These are phyloP conservation scores for Larimichthys crocea DNA, from an alignment of 2,113 vertebrate species.

Conservation along the genomic window DNA sequence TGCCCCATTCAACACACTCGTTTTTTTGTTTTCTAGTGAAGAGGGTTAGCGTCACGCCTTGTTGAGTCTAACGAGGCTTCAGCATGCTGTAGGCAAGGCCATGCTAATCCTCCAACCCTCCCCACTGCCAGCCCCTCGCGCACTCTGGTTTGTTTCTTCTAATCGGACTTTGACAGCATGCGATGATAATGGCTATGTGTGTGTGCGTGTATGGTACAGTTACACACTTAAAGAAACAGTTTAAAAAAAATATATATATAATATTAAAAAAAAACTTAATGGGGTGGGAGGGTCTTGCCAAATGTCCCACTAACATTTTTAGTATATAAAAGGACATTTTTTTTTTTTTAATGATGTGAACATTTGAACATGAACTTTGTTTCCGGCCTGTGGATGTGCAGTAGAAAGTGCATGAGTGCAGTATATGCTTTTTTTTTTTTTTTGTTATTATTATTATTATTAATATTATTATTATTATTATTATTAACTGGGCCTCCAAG, in stretches of 20 bases:
- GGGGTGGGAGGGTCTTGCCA: slow-evolving; percentile 56
- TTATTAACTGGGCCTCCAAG: slow-evolving; percentile 43
- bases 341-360: slow-evolving; percentile 61
- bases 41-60: slow-evolving; percentile 51
- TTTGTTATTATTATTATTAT: neutral
- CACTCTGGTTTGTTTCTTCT: slow-evolving; percentile 69
- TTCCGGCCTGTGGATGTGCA: slow-evolving; percentile 70
- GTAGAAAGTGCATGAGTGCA: slow-evolving; percentile 77
- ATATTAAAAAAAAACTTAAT: slow-evolving; percentile 8
- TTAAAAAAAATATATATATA: slow-evolving; percentile 15
- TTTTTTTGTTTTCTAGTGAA: slow-evolving; percentile 31
- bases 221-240: slow-evolving; percentile 49
- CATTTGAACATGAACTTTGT: slow-evolving; percentile 65
- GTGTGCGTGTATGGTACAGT: slow-evolving; percentile 51
- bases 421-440: slow-evolving; percentile 55
- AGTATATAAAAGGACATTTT: slow-evolving; percentile 46
- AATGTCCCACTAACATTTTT: slow-evolving; percentile 68
- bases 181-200: slow-evolving; percentile 33
- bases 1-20: slow-evolving; percentile 26
- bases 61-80: slow-evolving; percentile 45
- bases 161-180: slow-evolving; percentile 78
- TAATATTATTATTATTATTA: too few relatives aligned
- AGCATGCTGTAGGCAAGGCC: slow-evolving; percentile 70
- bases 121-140: slow-evolving; percentile 62
- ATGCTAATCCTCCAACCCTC: slow-evolving; percentile 58